These are phyloP conservation scores for Heliothis subflexa DNA, from an alignment of 1,140 invertebrate species.

Conservation along the genomic window DNA sequence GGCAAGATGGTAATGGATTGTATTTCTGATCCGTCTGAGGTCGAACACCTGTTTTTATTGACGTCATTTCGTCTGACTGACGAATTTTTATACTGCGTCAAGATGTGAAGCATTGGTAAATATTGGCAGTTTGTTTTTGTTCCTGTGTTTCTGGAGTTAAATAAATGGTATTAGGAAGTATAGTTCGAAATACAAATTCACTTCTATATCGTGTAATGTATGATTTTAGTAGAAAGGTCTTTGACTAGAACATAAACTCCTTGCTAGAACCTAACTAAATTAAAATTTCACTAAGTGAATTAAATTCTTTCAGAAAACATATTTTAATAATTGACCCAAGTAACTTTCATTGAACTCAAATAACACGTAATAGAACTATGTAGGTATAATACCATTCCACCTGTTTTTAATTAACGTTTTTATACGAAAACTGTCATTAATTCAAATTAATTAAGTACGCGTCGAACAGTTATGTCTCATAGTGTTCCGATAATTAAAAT, in stretches of 20 bases:
- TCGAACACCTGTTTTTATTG: slow-evolving; percentile 13
- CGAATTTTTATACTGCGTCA: background rate
- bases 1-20: slow-evolving; percentile 7
- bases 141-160: background rate
- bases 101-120: background rate
- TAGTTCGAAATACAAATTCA: too few species aligned
- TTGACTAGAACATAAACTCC: too few species aligned
- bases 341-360: too few species aligned
- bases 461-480: slow-evolving; percentile 10
- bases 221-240: too few species aligned
- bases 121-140: background rate
- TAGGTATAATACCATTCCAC: background rate
- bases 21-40: slow-evolving; percentile 24
- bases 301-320: too few species aligned
- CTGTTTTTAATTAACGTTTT: too few species aligned
- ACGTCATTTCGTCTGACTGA: background rate
- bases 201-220: too few species aligned
- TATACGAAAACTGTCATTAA: slow-evolving; percentile 3
- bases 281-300: too few species aligned
- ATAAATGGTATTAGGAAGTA: too few species aligned
- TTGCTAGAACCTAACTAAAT: too few species aligned
- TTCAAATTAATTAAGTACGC: slow-evolving; percentile 6
- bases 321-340: too few species aligned
- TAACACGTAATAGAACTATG: too few species aligned
- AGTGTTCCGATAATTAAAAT: slow-evolving; percentile 28